Evolutionary conservation across 53 echinoderm and acorn worm species (phyloP).

Genomic region (Hippasteria phrygiana): DNA sequence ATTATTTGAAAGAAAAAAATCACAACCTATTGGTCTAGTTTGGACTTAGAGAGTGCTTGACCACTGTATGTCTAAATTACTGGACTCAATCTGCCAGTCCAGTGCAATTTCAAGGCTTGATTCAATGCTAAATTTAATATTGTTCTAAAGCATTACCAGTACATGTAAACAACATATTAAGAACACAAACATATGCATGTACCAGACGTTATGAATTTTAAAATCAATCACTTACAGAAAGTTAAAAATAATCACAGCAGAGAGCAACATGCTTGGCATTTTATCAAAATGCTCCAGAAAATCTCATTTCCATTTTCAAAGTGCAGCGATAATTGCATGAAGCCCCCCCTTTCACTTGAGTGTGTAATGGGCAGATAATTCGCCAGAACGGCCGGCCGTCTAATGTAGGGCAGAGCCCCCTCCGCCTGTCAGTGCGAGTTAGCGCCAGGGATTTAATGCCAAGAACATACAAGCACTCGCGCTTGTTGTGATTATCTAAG

Average conservation of each 20-base stretch:
- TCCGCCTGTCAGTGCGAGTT: slow-evolving; percentile 60
- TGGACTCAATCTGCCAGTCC: too few relatives aligned
- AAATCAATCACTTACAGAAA: not conserved
- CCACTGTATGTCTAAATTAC: too few relatives aligned
- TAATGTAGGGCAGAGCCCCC: slow-evolving; percentile 58
- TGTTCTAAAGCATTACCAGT: too few relatives aligned
- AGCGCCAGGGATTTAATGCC: slow-evolving; percentile 63
- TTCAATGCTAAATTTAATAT: too few relatives aligned
- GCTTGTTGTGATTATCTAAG: slow-evolving; percentile 65
- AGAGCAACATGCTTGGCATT: slow-evolving; percentile 21
- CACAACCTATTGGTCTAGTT: too few relatives aligned
- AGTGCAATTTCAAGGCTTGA: too few relatives aligned
- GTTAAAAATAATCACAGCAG: slow-evolving; percentile 1
- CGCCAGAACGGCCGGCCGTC: not conserved
- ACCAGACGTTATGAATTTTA: too few relatives aligned
- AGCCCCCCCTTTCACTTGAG: not conserved
- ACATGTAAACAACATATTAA: too few relatives aligned
- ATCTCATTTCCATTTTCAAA: slow-evolving; percentile 24
- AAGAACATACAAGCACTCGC: slow-evolving; percentile 65
- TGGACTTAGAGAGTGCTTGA: too few relatives aligned
- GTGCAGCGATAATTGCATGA: slow-evolving; percentile 39
- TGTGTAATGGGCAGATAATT: slow-evolving; percentile 47
- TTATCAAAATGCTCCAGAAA: not conserved
- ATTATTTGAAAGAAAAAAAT: too few relatives aligned
- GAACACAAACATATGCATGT: too few relatives aligned